These are phyloP conservation scores for Polyploca ridens DNA, from an alignment of 2,888 invertebrate genomes.

Conservation along the genomic window DNA sequence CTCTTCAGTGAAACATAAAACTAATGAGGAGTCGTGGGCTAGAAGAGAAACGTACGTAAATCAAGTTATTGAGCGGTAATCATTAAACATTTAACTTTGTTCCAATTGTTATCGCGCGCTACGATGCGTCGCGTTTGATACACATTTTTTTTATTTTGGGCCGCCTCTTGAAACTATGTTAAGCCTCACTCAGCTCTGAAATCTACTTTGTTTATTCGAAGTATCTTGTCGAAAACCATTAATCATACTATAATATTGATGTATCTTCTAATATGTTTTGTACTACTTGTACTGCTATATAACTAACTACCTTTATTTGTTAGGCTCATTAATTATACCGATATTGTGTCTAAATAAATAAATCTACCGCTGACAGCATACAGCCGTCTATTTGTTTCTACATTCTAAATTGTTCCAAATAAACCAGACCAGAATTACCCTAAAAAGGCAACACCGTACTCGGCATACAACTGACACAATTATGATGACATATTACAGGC, in stretches of 20 bases:
- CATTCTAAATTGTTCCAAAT: conserved; percentile 7
- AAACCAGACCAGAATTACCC: neutral
- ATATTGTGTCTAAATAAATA: conserved; percentile 5
- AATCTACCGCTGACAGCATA: neutral
- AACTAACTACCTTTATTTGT: neutral
- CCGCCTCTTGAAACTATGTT: no score
- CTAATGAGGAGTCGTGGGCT: no score
- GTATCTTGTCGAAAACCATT: neutral
- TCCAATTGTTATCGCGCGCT: no score
- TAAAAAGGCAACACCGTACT: conserved; percentile 6
- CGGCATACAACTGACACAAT: neutral
- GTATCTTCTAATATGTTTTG: neutral
- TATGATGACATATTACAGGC: conserved; percentile 70
- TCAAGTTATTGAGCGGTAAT: no score
- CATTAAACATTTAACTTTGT: no score
- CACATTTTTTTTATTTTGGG: no score
- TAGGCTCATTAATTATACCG: neutral
- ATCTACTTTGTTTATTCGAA: neutral
- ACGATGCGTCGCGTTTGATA: no score
- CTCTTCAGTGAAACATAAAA: no score
- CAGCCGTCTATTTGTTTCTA: conserved; percentile 6
- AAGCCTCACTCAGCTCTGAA: no score
- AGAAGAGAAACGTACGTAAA: no score
- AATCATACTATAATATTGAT: neutral
- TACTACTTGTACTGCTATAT: neutral